Base-by-base conservation (phyloP, 92 coral and sea anemone species). In the Palythoa caribaeorum region DNA sequence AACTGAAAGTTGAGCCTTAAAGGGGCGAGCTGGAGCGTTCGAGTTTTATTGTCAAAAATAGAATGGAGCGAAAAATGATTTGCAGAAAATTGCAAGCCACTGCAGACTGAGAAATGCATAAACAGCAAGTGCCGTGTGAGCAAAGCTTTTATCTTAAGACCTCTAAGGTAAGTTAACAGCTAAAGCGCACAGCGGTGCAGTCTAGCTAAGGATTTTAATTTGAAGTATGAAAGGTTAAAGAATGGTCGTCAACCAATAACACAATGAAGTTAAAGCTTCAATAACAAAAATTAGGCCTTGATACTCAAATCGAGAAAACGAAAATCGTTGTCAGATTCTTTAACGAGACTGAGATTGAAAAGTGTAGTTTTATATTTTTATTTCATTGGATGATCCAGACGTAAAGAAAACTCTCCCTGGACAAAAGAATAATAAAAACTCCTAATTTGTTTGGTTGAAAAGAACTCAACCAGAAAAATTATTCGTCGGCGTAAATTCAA, bases 11-110 rank as follows among this genome's bases (percentile, higher is more conserved):
- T 39, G 39, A 11, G 66, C 84, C 57, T 10, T 38, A 71, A 10
- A 21, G 37, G 37, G 84, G 55, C 69, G 84, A 79, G 52, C 84
- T 79, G 69, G 17, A 38, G 84, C 71, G 36, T 57, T 79, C 60
- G 59, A 65, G 57, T 80, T 40, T 74, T 20, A 51, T 36, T 48
- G 54, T 62, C 13, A 40, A 66, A 10, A 62, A 44, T 37, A 17
- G 12, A n/a, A 14, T 20, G n/a, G 20, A 28, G 76, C 73, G 44
- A 76, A 86, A 63, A 53, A 65, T 55, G 55, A 76, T 14, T 60
- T 53, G 36, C 84, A 38, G 39, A 28, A 5, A 55, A 5, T 44
- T 66, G 48, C 55, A 36, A 6, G 20, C n/a, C 20, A 39, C 47
- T 54, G 71, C 87, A 57, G 14, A 28, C 35, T n/a, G 62, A 47